These are phyloP conservation scores for Alviniconcha marisindica DNA, from an alignment of 1,140 invertebrate genomes.

Conservation along the genomic window DNA sequence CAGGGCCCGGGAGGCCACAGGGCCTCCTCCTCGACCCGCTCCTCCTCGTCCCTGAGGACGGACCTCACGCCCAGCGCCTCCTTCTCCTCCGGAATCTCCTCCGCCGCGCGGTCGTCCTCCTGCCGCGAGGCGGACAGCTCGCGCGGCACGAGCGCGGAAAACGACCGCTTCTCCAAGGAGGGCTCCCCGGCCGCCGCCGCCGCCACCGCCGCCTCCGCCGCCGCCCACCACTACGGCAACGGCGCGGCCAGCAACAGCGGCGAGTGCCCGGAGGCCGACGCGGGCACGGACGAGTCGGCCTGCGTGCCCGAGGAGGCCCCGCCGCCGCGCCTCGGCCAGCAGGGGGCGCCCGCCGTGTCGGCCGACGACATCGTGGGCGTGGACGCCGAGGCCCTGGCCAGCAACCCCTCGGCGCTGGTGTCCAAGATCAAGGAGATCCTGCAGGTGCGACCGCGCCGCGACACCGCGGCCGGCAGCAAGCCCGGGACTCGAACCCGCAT, in stretches of 20 bases:
- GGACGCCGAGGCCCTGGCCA: slow-evolving; percentile 42
- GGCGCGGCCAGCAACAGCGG: slow-evolving; percentile 18
- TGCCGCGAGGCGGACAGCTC: slow-evolving; percentile 7
- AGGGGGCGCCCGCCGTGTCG: slow-evolving; percentile 41
- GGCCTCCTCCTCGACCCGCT: background rate
- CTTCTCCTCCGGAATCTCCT: slow-evolving; percentile 12
- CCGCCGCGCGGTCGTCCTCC: background rate
- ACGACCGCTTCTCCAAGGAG: slow-evolving; percentile 25
- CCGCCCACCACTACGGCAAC: slow-evolving; percentile 10
- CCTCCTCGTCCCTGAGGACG: background rate
- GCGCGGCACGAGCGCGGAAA: slow-evolving; percentile 23
- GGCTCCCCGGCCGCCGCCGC: slow-evolving; percentile 13
- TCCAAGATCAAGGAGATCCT: slow-evolving; percentile 70
- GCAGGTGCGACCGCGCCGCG: slow-evolving; percentile 61
- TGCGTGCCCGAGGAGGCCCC: slow-evolving; percentile 29
- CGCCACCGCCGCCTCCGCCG: slow-evolving; percentile 29
- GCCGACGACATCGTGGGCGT: slow-evolving; percentile 45
- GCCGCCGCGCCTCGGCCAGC: background rate
- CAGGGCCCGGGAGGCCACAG: background rate
- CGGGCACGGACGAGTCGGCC: slow-evolving; percentile 29
- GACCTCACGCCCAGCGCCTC: background rate
- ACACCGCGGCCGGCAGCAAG: slow-evolving; percentile 39
- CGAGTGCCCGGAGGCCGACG: background rate
- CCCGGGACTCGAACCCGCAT: slow-evolving; percentile 57
- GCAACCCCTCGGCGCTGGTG: slow-evolving; percentile 56